Conservation (phyloP, 1,140 invertebrate species). For the Papilio polyxenes region DNA sequence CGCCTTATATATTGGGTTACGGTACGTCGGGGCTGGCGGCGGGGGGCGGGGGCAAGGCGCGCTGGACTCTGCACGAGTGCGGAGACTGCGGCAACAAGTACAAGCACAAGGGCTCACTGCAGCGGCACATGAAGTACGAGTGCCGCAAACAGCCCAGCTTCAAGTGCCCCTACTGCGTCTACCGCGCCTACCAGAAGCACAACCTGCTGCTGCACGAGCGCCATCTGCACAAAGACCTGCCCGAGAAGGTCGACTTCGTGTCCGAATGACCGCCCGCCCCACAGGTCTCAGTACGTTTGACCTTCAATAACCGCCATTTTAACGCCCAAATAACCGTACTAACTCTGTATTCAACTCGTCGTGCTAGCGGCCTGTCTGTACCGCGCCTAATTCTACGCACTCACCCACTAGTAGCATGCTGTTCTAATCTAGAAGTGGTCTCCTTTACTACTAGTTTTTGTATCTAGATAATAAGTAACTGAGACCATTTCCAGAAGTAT, state of each 20-base stretch:
- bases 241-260: conserved; percentile 78
- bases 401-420: conserved; percentile 3
- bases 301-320: conserved; percentile 47
- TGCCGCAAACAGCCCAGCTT: conserved; percentile 86
- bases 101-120: conserved; percentile 81
- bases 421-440: neutral
- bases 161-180: conserved; percentile 82
- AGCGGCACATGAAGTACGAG: conserved; percentile 85
- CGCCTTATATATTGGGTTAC: conserved; percentile 79
- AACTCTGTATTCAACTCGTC: neutral
- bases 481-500: neutral
- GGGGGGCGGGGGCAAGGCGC: conserved; percentile 64
- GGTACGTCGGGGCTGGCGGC: conserved; percentile 65
- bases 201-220: conserved; percentile 79
- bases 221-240: conserved; percentile 78
- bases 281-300: conserved; percentile 63
- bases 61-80: conserved; percentile 80
- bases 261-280: conserved; percentile 71
- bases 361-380: neutral
- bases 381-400: conserved; percentile 4
- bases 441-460: neutral
- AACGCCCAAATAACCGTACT: neutral
- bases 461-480: neutral
- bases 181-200: conserved; percentile 80
- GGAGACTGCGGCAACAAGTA: conserved; percentile 83